phyloP scores from a whole-genome alignment of 2,113 vertebrate genomes.

The Chauna torquata region DNA sequence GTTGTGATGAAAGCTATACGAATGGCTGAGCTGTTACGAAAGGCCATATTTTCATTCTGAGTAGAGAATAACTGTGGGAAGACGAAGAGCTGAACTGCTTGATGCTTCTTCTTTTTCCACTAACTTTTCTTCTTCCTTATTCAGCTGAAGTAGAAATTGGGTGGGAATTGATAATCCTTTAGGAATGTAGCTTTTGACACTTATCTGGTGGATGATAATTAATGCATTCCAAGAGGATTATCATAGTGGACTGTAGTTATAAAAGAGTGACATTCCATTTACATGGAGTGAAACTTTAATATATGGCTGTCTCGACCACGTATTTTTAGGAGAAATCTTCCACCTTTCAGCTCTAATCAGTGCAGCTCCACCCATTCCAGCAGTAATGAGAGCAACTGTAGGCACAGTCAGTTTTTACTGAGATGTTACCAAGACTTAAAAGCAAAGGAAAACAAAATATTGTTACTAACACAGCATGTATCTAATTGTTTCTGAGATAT shows the following conservation, averaged over 20 bases:
- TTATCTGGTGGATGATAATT: slow-evolving; percentile 66
- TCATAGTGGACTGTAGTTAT: slow-evolving; percentile 65
- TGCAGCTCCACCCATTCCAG: slow-evolving; percentile 6
- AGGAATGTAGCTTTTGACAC: slow-evolving; percentile 65
- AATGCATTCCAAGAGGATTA: slow-evolving; percentile 69
- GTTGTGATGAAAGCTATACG: slow-evolving; percentile 33
- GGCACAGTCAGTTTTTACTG: background rate
- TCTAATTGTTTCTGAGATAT: background rate
- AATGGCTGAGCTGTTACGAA: background rate
- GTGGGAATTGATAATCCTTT: slow-evolving; percentile 60
- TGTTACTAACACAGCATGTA: background rate
- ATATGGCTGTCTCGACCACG: background rate
- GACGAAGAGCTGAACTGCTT: slow-evolving; percentile 25
- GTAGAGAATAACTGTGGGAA: slow-evolving; percentile 15
- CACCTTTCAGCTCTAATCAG: slow-evolving; percentile 23
- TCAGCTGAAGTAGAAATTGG: slow-evolving; percentile 29
- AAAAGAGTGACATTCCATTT: slow-evolving; percentile 68
- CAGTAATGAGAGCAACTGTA: background rate
- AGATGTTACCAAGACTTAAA: background rate
- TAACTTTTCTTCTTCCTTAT: slow-evolving; percentile 42
- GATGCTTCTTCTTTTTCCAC: slow-evolving; percentile 30
- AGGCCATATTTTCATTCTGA: slow-evolving; percentile 29
- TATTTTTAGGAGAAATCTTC: slow-evolving; percentile 42
- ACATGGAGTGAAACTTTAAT: slow-evolving; percentile 59
- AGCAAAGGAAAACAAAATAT: background rate